A percentile compares a stretch with the other conserved stretches of the same genome.
phyloP scores from a whole-genome alignment of 2,113 vertebrate species.

The Bothrops jararaca region DNA sequence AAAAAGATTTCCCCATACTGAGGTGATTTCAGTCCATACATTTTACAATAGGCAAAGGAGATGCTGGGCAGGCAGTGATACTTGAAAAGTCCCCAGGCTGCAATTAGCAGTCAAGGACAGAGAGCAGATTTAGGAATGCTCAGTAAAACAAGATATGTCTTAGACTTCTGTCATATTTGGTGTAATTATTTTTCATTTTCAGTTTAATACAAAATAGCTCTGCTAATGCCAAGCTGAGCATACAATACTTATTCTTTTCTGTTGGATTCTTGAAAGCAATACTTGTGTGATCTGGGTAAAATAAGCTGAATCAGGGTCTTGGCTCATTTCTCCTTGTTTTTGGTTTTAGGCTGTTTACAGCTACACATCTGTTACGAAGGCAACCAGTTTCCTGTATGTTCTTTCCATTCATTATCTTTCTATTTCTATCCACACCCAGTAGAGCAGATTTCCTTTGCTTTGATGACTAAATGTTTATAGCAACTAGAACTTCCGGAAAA shows the following conservation, averaged over 20 bases:
- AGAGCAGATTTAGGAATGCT: neutral
- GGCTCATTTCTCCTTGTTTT: neutral
- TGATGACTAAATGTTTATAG: slow-evolving; percentile 24
- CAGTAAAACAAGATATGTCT: neutral
- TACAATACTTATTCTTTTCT: neutral
- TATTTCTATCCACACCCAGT: slow-evolving; percentile 4
- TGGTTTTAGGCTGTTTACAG: neutral
- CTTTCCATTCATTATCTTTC: slow-evolving; percentile 13
- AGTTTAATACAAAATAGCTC: neutral
- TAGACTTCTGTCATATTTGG: neutral
- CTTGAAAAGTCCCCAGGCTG: neutral
- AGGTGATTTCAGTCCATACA: neutral
- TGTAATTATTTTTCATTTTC: neutral
- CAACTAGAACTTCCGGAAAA: slow-evolving; percentile 7
- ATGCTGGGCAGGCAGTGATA: neutral
- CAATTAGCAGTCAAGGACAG: neutral
- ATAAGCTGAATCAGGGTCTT: neutral
- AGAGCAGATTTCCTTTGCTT: neutral
- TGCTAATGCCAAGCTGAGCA: too few species aligned
- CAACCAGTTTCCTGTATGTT: slow-evolving; percentile 8
- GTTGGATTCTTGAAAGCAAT: neutral
- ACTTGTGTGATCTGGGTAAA: neutral
- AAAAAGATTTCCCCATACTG: too few species aligned
- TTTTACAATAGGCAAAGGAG: neutral
- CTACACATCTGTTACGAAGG: neutral